Conservation (phyloP, 2,888 invertebrate species). For the Bursaphelenchus okinawaensis region DNA sequence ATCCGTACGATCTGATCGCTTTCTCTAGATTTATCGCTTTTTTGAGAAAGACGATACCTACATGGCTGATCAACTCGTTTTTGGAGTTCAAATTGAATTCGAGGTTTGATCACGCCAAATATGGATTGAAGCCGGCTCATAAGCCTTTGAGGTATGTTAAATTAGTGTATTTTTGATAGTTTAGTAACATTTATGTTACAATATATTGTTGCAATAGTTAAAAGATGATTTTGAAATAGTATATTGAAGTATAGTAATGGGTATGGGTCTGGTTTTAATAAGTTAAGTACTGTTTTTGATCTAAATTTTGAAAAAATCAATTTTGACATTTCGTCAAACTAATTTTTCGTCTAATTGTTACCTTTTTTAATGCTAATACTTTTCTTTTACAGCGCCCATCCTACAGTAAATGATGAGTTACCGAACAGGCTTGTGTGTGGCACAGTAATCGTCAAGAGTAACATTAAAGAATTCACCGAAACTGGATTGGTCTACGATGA, state of each 20-base stretch:
- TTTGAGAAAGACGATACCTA: slow-evolving; percentile 21
- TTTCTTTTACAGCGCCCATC: slow-evolving; percentile 30
- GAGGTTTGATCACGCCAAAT: slow-evolving; percentile 57
- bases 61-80: slow-evolving; percentile 22
- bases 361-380: not conserved
- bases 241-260: too few species aligned
- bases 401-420: slow-evolving; percentile 60
- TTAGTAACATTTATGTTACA: too few species aligned
- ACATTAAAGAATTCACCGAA: slow-evolving; percentile 46
- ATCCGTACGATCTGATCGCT: slow-evolving; percentile 25
- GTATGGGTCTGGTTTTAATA: slow-evolving; percentile 15
- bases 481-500: slow-evolving; percentile 43
- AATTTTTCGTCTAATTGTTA: not conserved
- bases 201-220: not conserved
- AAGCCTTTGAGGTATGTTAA: slow-evolving; percentile 19
- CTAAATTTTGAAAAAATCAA: not conserved
- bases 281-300: slow-evolving; percentile 8
- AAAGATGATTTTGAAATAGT: not conserved
- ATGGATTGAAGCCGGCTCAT: slow-evolving; percentile 59
- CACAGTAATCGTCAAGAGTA: slow-evolving; percentile 37
- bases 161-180: too few species aligned
- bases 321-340: not conserved
- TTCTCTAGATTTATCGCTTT: slow-evolving; percentile 20
- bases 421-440: slow-evolving; percentile 59
- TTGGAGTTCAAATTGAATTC: slow-evolving; percentile 21